These are phyloP conservation scores for Alethe diademata DNA, from an alignment of 2,113 vertebrate species.

Conservation along the genomic window DNA sequence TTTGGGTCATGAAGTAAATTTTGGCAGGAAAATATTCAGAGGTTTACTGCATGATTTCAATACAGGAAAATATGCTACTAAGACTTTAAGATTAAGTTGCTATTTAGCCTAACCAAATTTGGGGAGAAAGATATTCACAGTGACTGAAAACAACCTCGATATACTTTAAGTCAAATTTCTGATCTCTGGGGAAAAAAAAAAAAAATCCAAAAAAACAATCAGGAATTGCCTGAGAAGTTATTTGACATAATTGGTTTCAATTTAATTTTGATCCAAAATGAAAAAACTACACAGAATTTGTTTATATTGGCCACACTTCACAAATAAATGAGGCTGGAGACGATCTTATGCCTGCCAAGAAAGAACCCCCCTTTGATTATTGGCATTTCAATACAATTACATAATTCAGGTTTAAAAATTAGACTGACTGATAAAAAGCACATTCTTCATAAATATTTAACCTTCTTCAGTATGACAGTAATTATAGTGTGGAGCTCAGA, in stretches of 20 bases:
- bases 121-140: background rate
- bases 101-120: background rate
- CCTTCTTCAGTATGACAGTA: constrained; percentile 58
- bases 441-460: constrained; percentile 76
- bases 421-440: constrained; percentile 68
- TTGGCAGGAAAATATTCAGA: background rate
- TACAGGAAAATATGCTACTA: background rate
- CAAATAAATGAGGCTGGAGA: constrained; percentile 12
- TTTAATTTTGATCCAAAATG: background rate
- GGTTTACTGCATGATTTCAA: background rate
- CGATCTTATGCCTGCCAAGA: constrained; percentile 34
- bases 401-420: constrained; percentile 67
- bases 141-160: background rate
- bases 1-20: background rate
- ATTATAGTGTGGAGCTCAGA: constrained; percentile 50
- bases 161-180: background rate
- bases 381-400: constrained; percentile 65
- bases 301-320: background rate
- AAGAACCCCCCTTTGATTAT: background rate
- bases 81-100: background rate
- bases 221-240: background rate
- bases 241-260: background rate
- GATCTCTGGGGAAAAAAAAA: background rate
- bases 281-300: background rate
- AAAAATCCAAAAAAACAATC: background rate